Percentiles rank a stretch among this genome's conserved stretches.
These are phyloP conservation scores for Narcine bancroftii DNA, from an alignment of 2,113 vertebrate genomes.

Conservation along the genomic window DNA sequence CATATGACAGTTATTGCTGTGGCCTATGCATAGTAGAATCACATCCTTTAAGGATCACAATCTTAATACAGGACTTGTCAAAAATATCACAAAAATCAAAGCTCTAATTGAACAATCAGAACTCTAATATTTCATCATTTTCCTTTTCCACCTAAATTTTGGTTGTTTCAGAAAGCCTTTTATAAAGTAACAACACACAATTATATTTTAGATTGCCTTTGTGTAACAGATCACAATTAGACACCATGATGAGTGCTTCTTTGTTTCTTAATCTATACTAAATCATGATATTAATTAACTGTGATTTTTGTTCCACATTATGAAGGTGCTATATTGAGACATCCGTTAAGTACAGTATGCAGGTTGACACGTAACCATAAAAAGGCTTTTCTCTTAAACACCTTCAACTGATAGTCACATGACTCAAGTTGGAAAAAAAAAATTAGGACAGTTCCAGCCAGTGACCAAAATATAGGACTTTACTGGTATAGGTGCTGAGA, in stretches of 20 bases:
- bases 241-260: slow-evolving; percentile 18
- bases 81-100: slow-evolving; percentile 1
- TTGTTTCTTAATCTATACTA: slow-evolving; percentile 16
- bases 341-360: slow-evolving; percentile 26
- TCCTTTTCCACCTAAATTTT: background rate
- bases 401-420: slow-evolving; percentile 64
- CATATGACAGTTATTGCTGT: slow-evolving; percentile 6
- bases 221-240: slow-evolving; percentile 35
- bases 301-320: slow-evolving; percentile 24
- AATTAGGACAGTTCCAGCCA: slow-evolving; percentile 62
- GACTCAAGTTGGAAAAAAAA: slow-evolving; percentile 59
- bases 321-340: slow-evolving; percentile 33
- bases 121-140: background rate
- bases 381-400: slow-evolving; percentile 67
- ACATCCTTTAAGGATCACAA: slow-evolving; percentile 16
- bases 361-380: slow-evolving; percentile 25
- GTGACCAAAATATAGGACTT: slow-evolving; percentile 59
- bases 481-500: slow-evolving; percentile 66
- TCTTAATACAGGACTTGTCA: background rate
- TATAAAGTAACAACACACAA: slow-evolving; percentile 9
- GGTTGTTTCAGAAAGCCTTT: slow-evolving; percentile 11
- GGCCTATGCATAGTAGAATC: slow-evolving; percentile 14
- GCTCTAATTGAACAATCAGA: slow-evolving; percentile 20
- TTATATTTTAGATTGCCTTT: slow-evolving; percentile 7
- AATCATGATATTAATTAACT: slow-evolving; percentile 23